Percentiles rank a stretch among this genome's conserved stretches.
phyloP scores from a whole-genome alignment of 1,140 invertebrate species.

The Pteromalus puparum region DNA sequence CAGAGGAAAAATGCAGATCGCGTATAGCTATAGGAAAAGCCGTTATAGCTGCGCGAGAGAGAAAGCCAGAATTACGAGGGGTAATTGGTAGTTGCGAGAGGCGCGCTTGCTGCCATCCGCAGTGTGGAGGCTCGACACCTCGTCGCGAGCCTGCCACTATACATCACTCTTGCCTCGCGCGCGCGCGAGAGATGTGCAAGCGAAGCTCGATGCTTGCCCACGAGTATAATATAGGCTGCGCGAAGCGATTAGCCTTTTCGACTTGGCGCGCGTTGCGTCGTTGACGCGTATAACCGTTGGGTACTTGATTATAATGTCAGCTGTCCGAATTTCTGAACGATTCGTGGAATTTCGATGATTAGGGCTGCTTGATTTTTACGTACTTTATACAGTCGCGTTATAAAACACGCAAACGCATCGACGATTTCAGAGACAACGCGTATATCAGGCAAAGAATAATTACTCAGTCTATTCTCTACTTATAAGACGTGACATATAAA shows the following conservation, averaged over 20 bases:
- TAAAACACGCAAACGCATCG: too few relatives aligned
- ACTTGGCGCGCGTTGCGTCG: neutral
- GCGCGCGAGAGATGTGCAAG: too few relatives aligned
- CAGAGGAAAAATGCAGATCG: neutral
- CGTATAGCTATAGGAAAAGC: neutral
- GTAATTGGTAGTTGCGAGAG: conserved; percentile 56
- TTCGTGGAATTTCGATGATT: too few relatives aligned
- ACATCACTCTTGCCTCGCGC: too few relatives aligned
- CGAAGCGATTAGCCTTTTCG: neutral
- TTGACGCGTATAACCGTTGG: neutral
- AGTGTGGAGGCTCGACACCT: conserved; percentile 56
- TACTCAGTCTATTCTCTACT: too few relatives aligned
- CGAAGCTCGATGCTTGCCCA: neutral
- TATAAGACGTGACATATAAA: conserved; percentile 1
- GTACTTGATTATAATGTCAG: neutral
- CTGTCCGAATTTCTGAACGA: neutral
- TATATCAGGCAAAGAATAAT: too few relatives aligned
- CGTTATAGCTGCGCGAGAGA: neutral
- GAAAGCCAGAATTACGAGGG: conserved; percentile 48
- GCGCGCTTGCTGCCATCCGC: conserved; percentile 45
- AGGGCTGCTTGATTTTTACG: too few relatives aligned
- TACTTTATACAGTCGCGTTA: too few relatives aligned
- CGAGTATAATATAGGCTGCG: neutral
- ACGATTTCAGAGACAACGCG: too few relatives aligned
- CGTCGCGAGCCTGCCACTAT: conserved; percentile 38